Evolutionary conservation across 1,140 invertebrate genomes (phyloP).

Genomic region (Trichogramma pretiosum): DNA sequence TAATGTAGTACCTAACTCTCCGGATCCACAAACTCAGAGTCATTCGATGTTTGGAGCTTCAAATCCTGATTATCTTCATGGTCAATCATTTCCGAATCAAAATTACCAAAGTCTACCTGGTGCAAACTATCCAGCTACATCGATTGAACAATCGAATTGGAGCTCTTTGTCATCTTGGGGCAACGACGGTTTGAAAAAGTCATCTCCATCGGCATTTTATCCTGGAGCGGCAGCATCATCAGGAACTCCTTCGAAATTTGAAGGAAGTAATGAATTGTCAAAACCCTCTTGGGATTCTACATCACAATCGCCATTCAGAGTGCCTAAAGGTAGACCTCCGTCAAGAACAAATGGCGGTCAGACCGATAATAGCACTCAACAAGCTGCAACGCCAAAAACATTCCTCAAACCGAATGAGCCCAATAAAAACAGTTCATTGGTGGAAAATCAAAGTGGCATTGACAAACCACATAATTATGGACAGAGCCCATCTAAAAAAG

Average conservation of each 20-base stretch:
- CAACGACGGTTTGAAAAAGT: not conserved
- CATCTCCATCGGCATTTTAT: too few relatives aligned
- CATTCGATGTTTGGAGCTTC: slow-evolving; percentile 4
- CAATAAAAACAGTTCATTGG: slow-evolving; percentile 24
- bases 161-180: slow-evolving; percentile 12
- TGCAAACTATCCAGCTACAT: slow-evolving; percentile 2
- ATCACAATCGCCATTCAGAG: slow-evolving; percentile 52
- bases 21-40: not conserved
- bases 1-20: slow-evolving; percentile 3
- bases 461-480: not conserved
- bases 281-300: slow-evolving; percentile 29
- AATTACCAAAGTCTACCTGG: not conserved
- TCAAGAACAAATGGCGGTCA: slow-evolving; percentile 46
- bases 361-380: slow-evolving; percentile 28
- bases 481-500: slow-evolving; percentile 9
- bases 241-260: too few relatives aligned
- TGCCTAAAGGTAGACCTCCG: slow-evolving; percentile 57
- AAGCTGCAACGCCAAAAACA: slow-evolving; percentile 32
- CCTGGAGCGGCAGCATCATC: too few relatives aligned
- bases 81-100: slow-evolving; percentile 4
- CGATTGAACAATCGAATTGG: slow-evolving; percentile 15
- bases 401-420: slow-evolving; percentile 42
- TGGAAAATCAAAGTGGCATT: slow-evolving; percentile 20
- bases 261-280: slow-evolving; percentile 21
- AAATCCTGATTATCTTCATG: slow-evolving; percentile 22